Base-by-base conservation (phyloP, 2,113 vertebrate species). In the Fulmarus glacialis region DNA sequence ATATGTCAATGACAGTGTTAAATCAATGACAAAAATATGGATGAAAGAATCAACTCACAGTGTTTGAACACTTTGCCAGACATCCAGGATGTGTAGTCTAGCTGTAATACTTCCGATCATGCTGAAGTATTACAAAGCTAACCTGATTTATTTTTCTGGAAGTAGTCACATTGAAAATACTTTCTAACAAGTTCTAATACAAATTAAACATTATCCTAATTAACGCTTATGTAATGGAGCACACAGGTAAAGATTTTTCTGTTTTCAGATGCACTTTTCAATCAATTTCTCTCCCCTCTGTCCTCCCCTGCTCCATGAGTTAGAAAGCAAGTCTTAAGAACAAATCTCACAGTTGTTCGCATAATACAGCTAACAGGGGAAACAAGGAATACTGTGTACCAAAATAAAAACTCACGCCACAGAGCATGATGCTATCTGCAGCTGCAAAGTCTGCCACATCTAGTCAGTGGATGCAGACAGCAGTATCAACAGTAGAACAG, bases 221-320 rank as follows among this genome's bases (percentile, higher is more conserved):
- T 60, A 73, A 60, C 0, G 0, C 13, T 45, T 55, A 11, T 2
- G 6, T 23, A 94, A 80, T 1, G 16, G 9, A 82, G 22, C 42
- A 45, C 40, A 84, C 4, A 27, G 43, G 27, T 36, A 67, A 78
- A 89, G 16, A 36, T 45, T 78, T 62, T 89, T 55, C 47, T 90
- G 43, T 68, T 58, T 60, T 86, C 75, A 60, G 52, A 8, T 1
- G 0, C 15, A 59, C 16, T 82, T 75, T 40, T 55, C 5, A 55
- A 87, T 56, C 11, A 15, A 2, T 67, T 85, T 83, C 36, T 73
- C 48, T 80, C 12, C 27, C 11, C 29, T 55, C 22, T 55, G 40
- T 40, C 21, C 55, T 15, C 10, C 66, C 19, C 21, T 43, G 27
- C 48, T 80, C 38, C 16, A 24, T 11, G 5, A 90, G 63, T 42